Percentiles rank a stretch among this genome's conserved stretches.
These are phyloP conservation scores for Muscicapa comitata DNA, from an alignment of 2,797 vertebrate species.

Conservation along the genomic window DNA sequence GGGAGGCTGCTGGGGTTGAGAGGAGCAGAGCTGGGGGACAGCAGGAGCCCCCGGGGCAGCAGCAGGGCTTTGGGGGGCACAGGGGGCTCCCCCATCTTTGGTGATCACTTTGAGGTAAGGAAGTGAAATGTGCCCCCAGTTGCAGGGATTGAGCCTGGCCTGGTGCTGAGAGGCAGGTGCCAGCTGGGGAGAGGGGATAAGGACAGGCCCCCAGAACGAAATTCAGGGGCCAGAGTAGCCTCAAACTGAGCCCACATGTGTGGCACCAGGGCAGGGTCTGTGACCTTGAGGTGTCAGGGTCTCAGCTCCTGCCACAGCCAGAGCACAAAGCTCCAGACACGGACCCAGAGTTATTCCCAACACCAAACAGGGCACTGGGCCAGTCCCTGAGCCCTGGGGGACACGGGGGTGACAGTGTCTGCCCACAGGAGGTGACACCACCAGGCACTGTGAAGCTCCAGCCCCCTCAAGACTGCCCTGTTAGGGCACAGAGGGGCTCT, in stretches of 20 bases:
- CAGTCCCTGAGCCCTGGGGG: not conserved
- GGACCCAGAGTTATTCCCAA: not conserved
- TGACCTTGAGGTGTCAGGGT: accelerated
- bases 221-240: not conserved
- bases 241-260: accelerated
- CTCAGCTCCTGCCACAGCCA: not conserved
- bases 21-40: not conserved
- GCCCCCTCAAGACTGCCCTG: not conserved
- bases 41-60: not conserved
- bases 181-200: not conserved
- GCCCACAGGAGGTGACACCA: not conserved
- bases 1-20: not conserved
- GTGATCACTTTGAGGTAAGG: constrained; percentile 35
- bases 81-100: constrained; percentile 7
- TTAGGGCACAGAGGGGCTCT: not conserved
- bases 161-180: not conserved
- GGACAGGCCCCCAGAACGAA: not conserved
- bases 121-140: not conserved
- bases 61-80: not conserved
- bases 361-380: not conserved
- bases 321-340: not conserved
- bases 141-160: not conserved
- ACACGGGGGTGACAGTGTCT: not conserved
- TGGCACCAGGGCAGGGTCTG: not conserved
- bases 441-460: not conserved